phyloP scores from a whole-genome alignment of 2,113 vertebrate species.

The Suricata suricatta region DNA sequence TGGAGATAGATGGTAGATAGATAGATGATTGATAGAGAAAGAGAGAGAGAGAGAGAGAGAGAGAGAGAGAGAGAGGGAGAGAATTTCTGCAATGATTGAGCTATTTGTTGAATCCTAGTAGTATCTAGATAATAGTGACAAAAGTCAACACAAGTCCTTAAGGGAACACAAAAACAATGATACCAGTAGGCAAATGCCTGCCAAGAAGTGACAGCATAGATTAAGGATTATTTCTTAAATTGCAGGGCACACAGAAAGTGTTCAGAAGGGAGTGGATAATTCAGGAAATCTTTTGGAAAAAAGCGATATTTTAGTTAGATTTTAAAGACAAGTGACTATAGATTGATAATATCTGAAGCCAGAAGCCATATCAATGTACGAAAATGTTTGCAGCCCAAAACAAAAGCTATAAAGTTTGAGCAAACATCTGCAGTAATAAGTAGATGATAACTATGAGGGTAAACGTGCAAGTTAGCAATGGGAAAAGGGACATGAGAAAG shows the following conservation, averaged over 20 bases:
- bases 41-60: neutral
- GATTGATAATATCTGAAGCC: neutral
- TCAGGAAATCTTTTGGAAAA: neutral
- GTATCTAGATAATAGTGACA: neutral
- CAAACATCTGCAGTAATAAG: neutral
- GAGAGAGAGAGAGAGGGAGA: neutral
- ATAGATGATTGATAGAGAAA: neutral
- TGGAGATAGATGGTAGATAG: neutral
- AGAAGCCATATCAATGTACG: neutral
- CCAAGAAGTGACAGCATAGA: neutral
- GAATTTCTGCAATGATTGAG: neutral
- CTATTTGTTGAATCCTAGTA: neutral
- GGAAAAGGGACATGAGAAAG: neutral
- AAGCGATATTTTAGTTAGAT: neutral
- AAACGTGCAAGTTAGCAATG: neutral
- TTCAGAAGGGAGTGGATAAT: neutral
- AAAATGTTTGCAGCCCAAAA: neutral
- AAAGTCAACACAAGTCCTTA: neutral
- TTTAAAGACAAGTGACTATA: neutral
- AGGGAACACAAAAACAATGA: neutral
- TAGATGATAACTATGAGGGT: neutral
- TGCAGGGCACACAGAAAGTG: neutral
- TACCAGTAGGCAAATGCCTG: neutral
- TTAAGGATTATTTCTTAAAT: slow-evolving; percentile 22
- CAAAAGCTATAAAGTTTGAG: neutral